Evolutionary conservation across 1,140 invertebrate species (phyloP).

Genomic region (Diploscapter pachys): DNA sequence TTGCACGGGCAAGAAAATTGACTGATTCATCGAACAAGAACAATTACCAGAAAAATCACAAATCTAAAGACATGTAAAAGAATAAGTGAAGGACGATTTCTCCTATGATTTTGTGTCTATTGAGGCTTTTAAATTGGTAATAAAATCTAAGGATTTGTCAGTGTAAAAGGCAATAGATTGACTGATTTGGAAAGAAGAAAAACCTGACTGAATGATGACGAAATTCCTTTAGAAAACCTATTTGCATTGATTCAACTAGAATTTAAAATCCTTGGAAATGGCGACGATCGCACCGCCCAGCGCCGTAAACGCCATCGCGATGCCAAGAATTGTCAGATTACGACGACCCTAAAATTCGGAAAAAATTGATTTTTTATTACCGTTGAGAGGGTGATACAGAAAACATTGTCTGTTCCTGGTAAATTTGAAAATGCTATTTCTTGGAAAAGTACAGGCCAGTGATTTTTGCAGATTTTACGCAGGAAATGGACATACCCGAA

Average conservation of each 20-base stretch:
- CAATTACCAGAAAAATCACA: no score
- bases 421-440: background rate
- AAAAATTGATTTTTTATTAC: background rate
- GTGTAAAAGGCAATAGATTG: no score
- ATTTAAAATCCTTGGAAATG: constrained; percentile 24
- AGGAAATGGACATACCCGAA: constrained; percentile 20
- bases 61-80: no score
- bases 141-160: no score
- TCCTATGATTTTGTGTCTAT: no score
- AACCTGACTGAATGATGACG: no score
- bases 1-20: no score
- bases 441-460: background rate
- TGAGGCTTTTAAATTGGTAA: no score
- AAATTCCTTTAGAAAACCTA: no score
- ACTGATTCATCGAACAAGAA: no score
- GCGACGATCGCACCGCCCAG: constrained; percentile 26
- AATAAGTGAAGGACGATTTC: no score
- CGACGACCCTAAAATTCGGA: constrained; percentile 9
- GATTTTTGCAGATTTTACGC: background rate
- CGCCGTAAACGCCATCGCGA: constrained; percentile 32
- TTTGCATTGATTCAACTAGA: constrained; percentile 2
- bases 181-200: no score
- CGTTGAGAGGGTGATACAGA: background rate
- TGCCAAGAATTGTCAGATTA: constrained; percentile 22
- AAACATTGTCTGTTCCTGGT: background rate